Evolutionary conservation across 2,797 vertebrate species (phyloP), one percentile per base, ranked within the genome.

Genomic region (Phataginus tetradactyla): DNA sequence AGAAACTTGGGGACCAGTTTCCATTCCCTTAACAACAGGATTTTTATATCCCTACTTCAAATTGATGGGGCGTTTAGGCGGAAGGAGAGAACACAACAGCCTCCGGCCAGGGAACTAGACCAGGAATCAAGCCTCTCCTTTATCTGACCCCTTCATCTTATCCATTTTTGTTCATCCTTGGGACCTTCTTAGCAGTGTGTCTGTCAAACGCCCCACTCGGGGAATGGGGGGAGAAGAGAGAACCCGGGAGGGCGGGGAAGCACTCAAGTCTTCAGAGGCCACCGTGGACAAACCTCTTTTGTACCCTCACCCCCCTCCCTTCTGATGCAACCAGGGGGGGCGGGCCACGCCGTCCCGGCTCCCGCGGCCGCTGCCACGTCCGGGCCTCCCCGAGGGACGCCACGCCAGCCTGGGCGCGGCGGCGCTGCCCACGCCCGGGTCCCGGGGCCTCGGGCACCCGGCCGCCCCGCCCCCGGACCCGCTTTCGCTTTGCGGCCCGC

Each of bases 321-420:
- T 88, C 93, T 94, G 97, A 96, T 96, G 96, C 91, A 97, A 94
- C 91, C 72, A 11, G 57, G 59, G 79, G 91, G 81, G 96, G 97
- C 69, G 95, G 95, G 90, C 68, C 86, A 91, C 55, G 29, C 23
- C 21, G 53, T 61, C 90, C 85, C 1, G 63, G 78, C 91, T 88
- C 66, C 78, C 3, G 42, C 68, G 49, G 83, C 92, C 64, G 49
- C 91, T 96, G 98, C 98, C 98, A 98, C 98, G 98, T 98, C 98
- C 96, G 85, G 94, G 88, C 57, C 79, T 93, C 77, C 92, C 64
- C 25, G 18, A 15, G 86, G 94, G 80, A 72, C 53, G 63, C 64
- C 92, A 18, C 66, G 71, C 61, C 1, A 10, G 75, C 81, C 77
- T 1, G 37, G 86, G 86, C 55, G 91, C 81, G 72, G 69, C 72